Conservation (phyloP, 2,113 vertebrate species). For the Phylloscopus whistleri region DNA sequence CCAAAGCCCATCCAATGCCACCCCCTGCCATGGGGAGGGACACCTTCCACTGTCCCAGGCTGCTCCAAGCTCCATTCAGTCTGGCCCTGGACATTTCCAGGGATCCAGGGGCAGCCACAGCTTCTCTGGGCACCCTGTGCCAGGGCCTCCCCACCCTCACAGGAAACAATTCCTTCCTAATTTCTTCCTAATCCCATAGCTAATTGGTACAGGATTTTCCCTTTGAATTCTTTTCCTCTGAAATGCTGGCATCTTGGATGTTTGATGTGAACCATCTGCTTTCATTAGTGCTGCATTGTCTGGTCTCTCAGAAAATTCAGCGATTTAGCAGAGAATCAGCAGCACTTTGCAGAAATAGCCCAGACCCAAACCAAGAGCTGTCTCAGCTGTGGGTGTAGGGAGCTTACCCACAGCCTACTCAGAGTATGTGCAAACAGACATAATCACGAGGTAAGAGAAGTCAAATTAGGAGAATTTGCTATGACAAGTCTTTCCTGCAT, state of each 20-base stretch:
- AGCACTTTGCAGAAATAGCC: background rate
- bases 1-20: background rate
- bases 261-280: background rate
- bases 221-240: background rate
- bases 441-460: background rate
- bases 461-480: background rate
- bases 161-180: background rate
- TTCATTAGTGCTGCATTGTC: background rate
- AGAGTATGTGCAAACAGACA: background rate
- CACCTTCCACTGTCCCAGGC: rapidly evolving
- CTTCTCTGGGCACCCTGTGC: background rate
- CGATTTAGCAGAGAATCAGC: background rate
- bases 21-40: background rate
- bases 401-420: background rate
- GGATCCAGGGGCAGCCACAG: background rate
- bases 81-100: background rate
- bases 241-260: background rate
- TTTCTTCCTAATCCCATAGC: background rate
- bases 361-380: background rate
- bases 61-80: rapidly evolving
- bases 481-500: background rate
- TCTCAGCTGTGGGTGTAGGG: background rate
- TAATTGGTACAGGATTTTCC: background rate
- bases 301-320: background rate
- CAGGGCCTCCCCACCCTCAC: background rate